Evolutionary conservation across 2,113 vertebrate genomes (phyloP), one percentile per base, ranked within the genome.

Genomic region (Oceanodroma tethys): DNA sequence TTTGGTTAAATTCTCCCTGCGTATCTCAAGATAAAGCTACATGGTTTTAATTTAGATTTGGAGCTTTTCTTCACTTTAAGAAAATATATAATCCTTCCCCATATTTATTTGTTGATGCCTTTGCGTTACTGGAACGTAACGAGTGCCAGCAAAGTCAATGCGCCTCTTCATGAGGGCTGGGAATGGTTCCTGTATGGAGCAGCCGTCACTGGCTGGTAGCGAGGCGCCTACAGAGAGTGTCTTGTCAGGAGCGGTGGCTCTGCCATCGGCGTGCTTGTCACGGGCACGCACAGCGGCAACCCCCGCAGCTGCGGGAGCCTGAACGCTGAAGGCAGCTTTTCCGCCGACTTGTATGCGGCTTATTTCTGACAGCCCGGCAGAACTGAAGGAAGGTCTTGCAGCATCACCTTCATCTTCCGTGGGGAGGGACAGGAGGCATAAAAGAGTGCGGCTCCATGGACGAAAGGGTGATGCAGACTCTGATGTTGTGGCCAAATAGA

Each of bases 101-200:
- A 0, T 8, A 3, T 30, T 21, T 32, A 0, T 34, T 75, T 4
- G 34, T 13, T 19, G 88, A 32, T 38, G 63, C 32, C 22, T 74
- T 43, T 10, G 26, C 1, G 1, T 8, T 14, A 1, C 47, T 30
- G 66, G 45, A 12, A 20, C 0, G 2, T 38, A 4, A 36, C 0
- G 5, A 34, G 60, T 2, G 0, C n/a, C 36, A 23, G 75, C 25
- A 30, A 2, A 43, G 45, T 76, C 81, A 65, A 7, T 76, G 73
- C 4, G 5, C 0, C 75, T 27, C 78, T 80, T 90, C 14, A 40
- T 7, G 76, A 29, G 91, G 29, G 76, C 80, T 11, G 79, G 32
- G 29, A 4, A 26, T 0, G 47, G 38, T 47, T 67, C 59, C 81
- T 13, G 9, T 2, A 4, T 0, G 79, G 52, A 65, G 70, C 81